A percentile compares a stretch with the other conserved stretches of the same genome.
These are phyloP conservation scores for Plebejus argus DNA, from an alignment of 2,888 invertebrate species.

Conservation along the genomic window DNA sequence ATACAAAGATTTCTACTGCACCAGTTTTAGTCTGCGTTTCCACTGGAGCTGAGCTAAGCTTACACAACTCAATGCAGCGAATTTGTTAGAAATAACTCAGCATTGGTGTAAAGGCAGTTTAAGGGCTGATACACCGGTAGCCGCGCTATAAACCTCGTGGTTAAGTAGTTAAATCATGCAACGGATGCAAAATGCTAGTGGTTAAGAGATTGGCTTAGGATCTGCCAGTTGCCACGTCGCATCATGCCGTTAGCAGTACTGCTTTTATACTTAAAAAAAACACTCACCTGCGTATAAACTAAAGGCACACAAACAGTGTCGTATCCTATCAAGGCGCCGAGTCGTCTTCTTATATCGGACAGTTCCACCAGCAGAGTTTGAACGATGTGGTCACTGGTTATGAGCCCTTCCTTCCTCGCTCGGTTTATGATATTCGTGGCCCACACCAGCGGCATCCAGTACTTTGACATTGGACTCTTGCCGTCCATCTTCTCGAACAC, in stretches of 20 bases:
- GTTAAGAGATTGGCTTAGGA: neutral
- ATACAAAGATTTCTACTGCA: too few relatives aligned
- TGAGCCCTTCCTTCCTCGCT: conserved; percentile 91
- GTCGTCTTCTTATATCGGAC: conserved; percentile 91
- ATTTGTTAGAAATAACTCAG: too few relatives aligned
- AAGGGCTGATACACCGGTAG: too few relatives aligned
- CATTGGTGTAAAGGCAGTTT: too few relatives aligned
- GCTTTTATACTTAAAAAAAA: neutral
- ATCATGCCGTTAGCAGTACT: too few relatives aligned
- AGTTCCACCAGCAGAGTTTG: conserved; percentile 94
- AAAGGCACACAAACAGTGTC: conserved; percentile 96
- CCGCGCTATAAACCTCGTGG: too few relatives aligned
- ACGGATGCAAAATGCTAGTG: too few relatives aligned
- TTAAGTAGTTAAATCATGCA: too few relatives aligned
- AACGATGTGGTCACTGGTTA: conserved; percentile 94
- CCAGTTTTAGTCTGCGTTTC: too few relatives aligned
- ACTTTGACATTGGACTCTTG: conserved; percentile 92
- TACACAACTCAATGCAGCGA: too few relatives aligned
- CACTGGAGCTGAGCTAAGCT: too few relatives aligned
- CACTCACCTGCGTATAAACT: conserved; percentile 92
- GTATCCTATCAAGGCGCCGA: conserved; percentile 93
- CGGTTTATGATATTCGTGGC: conserved; percentile 95
- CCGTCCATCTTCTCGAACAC: conserved; percentile 95
- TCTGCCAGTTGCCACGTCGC: too few relatives aligned
- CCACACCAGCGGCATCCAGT: conserved; percentile 97